phyloP scores from a whole-genome alignment of 1,140 invertebrate species.

The Theocolax elegans region DNA sequence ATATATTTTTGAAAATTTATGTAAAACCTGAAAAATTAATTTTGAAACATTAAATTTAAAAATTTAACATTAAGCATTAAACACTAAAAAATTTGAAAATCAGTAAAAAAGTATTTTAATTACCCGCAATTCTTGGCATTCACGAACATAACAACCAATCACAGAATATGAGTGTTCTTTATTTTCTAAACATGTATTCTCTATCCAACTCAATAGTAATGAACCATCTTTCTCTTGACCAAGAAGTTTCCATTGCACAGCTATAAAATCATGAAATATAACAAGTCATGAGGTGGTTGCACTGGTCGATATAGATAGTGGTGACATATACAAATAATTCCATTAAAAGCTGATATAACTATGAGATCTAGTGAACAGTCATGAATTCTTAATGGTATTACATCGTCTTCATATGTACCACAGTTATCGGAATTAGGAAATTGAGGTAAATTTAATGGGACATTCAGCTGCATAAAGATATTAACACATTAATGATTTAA shows the following conservation, averaged over 20 bases:
- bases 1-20: constrained; percentile 72
- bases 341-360: constrained; percentile 78
- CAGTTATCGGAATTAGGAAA: constrained; percentile 71
- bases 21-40: constrained; percentile 67
- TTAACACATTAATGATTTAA: background rate
- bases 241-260: constrained; percentile 79
- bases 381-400: constrained; percentile 80
- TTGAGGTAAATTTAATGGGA: constrained; percentile 83
- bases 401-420: constrained; percentile 81
- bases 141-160: constrained; percentile 61
- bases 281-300: constrained; percentile 70
- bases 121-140: constrained; percentile 58
- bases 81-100: background rate
- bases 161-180: constrained; percentile 56
- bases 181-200: constrained; percentile 63
- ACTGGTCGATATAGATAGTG: constrained; percentile 84
- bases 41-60: too few species aligned
- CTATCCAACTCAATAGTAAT: constrained; percentile 76
- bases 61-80: too few species aligned
- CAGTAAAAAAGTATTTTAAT: background rate
- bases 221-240: constrained; percentile 81
- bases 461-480: constrained; percentile 76
- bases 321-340: constrained; percentile 84
- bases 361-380: constrained; percentile 84
- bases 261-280: constrained; percentile 63